These are phyloP conservation scores for Sinonovacula constricta DNA, from an alignment of 1,140 invertebrate genomes.

Conservation along the genomic window DNA sequence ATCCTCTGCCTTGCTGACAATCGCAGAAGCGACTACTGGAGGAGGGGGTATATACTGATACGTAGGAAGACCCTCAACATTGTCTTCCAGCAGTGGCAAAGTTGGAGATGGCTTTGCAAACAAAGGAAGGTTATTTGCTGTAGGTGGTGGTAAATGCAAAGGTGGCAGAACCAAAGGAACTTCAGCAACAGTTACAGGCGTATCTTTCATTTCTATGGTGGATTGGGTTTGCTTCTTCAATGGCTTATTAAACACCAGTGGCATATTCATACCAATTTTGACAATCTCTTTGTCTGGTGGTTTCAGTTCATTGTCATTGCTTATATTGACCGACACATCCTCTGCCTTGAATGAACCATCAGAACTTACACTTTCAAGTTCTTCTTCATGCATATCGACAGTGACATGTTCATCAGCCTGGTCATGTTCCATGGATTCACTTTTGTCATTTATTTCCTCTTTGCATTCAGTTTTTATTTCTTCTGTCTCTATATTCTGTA, in stretches of 20 bases:
- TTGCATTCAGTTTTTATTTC: too few relatives aligned
- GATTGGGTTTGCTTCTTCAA: constrained; percentile 8
- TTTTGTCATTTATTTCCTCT: background rate
- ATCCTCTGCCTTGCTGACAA: constrained; percentile 8
- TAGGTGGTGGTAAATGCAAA: background rate
- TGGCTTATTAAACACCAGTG: constrained; percentile 43
- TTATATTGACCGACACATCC: background rate
- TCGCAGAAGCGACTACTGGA: background rate
- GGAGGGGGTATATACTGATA: constrained; percentile 12
- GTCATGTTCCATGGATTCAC: background rate
- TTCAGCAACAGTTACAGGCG: background rate
- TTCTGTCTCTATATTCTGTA: constrained; percentile 19
- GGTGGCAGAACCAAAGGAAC: background rate
- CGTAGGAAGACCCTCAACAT: constrained; percentile 26
- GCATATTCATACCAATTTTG: constrained; percentile 45
- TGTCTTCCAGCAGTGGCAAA: constrained; percentile 25
- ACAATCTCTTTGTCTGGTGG: constrained; percentile 34
- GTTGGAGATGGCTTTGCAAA: constrained; percentile 10
- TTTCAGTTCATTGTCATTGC: background rate
- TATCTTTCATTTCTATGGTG: background rate
- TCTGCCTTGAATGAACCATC: constrained; percentile 13
- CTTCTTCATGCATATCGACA: constrained; percentile 11
- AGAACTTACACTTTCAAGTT: constrained; percentile 42
- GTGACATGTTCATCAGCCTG: constrained; percentile 7
- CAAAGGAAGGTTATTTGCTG: background rate